Evolutionary conservation across 2,113 vertebrate genomes (phyloP).

Genomic region (Eulemur macaco): DNA sequence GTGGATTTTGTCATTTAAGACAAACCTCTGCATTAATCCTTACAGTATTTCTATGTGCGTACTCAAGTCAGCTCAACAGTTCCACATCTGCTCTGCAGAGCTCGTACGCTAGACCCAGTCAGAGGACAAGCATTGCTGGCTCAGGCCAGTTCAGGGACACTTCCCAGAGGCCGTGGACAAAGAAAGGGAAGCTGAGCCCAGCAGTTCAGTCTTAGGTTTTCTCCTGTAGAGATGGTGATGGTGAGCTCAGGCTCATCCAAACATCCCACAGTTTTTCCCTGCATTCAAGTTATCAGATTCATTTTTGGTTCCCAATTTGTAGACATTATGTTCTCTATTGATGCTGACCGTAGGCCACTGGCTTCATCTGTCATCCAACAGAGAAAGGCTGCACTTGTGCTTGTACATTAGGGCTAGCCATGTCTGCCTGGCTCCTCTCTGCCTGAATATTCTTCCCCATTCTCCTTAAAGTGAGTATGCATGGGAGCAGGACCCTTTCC

Average conservation of each 20-base stretch:
- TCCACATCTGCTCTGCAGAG: background rate
- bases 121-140: background rate
- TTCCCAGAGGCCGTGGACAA: background rate
- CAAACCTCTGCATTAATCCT: background rate
- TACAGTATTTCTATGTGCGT: background rate
- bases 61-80: background rate
- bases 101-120: background rate
- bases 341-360: background rate
- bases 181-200: background rate
- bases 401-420: background rate
- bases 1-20: background rate
- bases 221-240: background rate
- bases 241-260: background rate
- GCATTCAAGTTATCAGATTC: background rate
- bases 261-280: background rate
- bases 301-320: background rate
- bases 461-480: background rate
- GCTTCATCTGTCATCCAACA: background rate
- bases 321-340: background rate
- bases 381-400: background rate
- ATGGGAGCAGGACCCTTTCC: background rate
- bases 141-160: background rate
- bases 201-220: background rate
- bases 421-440: background rate
- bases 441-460: background rate